Percentiles rank a stretch among this genome's conserved stretches.
phyloP scores from a whole-genome alignment of 2,797 vertebrate genomes.

The Clamator glandarius region DNA sequence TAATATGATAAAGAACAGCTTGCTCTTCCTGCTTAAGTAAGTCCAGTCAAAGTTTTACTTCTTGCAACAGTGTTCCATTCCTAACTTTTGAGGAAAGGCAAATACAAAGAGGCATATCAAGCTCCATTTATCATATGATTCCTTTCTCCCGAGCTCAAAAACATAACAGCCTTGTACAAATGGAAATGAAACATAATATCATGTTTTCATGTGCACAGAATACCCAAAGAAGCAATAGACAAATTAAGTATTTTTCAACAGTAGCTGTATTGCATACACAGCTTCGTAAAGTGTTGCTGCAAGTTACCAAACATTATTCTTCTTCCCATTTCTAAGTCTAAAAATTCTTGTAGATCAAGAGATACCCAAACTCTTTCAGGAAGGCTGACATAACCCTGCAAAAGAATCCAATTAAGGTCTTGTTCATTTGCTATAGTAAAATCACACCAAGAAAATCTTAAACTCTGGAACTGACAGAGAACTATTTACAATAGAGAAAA shows the following conservation, averaged over 20 bases:
- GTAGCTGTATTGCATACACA: background rate
- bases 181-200: background rate
- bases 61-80: background rate
- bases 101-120: background rate
- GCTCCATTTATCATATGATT: background rate
- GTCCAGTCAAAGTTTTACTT: background rate
- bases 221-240: background rate
- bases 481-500: background rate
- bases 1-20: constrained; percentile 38
- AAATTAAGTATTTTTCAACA: background rate
- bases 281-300: background rate
- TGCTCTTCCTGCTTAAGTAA: background rate
- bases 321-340: background rate
- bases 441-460: background rate
- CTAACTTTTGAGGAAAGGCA: background rate
- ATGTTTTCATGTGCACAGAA: background rate
- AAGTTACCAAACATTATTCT: background rate
- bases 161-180: background rate
- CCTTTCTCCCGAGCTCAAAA: background rate
- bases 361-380: background rate
- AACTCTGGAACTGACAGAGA: background rate
- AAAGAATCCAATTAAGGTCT: background rate
- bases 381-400: background rate
- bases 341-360: background rate
- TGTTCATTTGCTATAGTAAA: background rate